Base-by-base conservation (phyloP, 2,113 vertebrate genomes). In the Oreocharis arfaki region DNA sequence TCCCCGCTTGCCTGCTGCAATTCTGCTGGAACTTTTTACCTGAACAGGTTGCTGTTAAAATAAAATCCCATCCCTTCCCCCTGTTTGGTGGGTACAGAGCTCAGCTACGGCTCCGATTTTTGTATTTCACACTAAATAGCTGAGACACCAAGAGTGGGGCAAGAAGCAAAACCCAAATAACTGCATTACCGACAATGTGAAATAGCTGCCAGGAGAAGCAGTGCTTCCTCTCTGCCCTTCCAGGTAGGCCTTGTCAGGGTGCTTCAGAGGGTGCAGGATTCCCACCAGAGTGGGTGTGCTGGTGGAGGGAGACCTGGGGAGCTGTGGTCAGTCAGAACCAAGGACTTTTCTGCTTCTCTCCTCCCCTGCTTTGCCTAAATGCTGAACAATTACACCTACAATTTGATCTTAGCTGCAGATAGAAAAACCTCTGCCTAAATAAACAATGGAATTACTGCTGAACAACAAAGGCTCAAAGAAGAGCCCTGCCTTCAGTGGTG, bases 381-480 rank as follows among this genome's bases (percentile, higher is more conserved):
- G 33, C 88, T n/a, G 86, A 83, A 89, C 95, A 97, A 84, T 98
- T 97, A 95, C 95, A 97, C 96, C 96, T 97, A 88, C 93, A 95
- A 96, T 98, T 97, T 94, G 97, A 97, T 98, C 89, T 96, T 53
- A 83, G 87, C 93, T 93, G 96, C 95, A 94, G 97, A 97, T 96
- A 97, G 93, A 94, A 93, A 97, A 98, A 91, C 94, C 93, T 87
- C 96, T 95, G 92, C 96, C 94, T 97, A 96, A 96, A 97, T 96
- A 94, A 97, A 97, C 96, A 97, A 49, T 82, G 83, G 96, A 96
- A 93, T 97, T 96, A 90, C 95, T 93, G 87, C 89, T 60, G 67
- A 93, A 33, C 89, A 90, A 89, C 92, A 92, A 87, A 96, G 95
- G 89, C 85, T 84, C 52, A 81, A 75, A 85, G 77, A 92, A 87